Base-by-base conservation (phyloP, 2,113 vertebrate species). In the Hydropotes inermis region DNA sequence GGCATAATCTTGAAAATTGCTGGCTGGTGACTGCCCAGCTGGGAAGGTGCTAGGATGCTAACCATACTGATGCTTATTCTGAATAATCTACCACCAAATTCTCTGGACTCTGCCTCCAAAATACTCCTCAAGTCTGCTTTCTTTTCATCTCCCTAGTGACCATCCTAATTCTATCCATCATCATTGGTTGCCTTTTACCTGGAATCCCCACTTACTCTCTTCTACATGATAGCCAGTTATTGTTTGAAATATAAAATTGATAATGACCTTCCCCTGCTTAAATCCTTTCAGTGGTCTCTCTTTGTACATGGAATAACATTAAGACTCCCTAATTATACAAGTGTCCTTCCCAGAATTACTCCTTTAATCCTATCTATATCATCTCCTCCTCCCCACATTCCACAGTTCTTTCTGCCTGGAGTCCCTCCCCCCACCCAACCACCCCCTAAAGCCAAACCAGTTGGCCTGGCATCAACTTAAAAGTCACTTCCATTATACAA, bases 371-470 rank as follows among this genome's bases (percentile, higher is more conserved):
- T 27, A 30, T 27, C 36, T 7, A 17, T 74, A 27, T 15, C 28
- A 30, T 52, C 50, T 9, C 27, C 2, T 84, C 54, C 6, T 36
- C 1, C 52, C 28, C 33, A 52, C n/a, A 55, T 83, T 60, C 39
- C 39, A 47, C 58, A 67, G 16, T 36, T 82, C 36, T 85, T 52
- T 76, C 47, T 33, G n/a, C 8, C 43, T 43, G 33, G 50, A 52
- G 30, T 64, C 21, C 15, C 6, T 0, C 1, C 3, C 9, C 27
- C 25, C 0, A 0, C 9, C n/a, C n/a, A 70, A 70, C 3, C 10
- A 25, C 5, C 3, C 50, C 79, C 25, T 79, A n/a, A 16, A 45
- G 8, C 12, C 7, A 45, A 57, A 61, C 25, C n/a, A 70, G 74
- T 1, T 7, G 28, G 43, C 19, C 76, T 94, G 91, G n/a, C 5